These are phyloP conservation scores for Geodia barretti DNA, from an alignment of 37 sponge, comb jelly and placozoan genomes.

Conservation along the genomic window DNA sequence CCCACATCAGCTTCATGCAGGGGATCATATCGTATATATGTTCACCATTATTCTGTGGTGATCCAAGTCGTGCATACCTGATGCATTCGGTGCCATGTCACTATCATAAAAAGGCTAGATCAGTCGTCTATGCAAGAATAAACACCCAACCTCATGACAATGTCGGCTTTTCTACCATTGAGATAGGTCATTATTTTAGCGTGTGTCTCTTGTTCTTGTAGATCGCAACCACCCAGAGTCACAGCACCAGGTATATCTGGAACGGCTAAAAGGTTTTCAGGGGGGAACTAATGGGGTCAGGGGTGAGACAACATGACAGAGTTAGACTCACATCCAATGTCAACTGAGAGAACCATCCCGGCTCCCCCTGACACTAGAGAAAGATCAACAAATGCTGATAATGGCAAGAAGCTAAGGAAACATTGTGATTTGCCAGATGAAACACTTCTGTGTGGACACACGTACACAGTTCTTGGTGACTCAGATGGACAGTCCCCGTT, in stretches of 20 bases:
- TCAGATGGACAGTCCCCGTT: constrained; percentile 35
- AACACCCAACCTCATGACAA: constrained; percentile 61
- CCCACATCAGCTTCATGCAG: neutral
- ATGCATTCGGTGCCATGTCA: constrained; percentile 92
- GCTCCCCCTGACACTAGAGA: neutral
- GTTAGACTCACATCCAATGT: constrained; percentile 47
- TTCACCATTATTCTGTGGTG: constrained; percentile 79
- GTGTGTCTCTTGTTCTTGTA: constrained; percentile 21
- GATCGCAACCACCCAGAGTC: constrained; percentile 25
- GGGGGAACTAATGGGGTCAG: neutral
- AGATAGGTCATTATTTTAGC: constrained; percentile 13
- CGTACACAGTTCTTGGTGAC: constrained; percentile 25
- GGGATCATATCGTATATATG: neutral
- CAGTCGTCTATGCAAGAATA: too few relatives aligned
- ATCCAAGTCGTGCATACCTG: constrained; percentile 67
- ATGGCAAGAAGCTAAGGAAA: too few relatives aligned
- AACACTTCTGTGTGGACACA: neutral
- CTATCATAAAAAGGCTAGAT: too few relatives aligned
- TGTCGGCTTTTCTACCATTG: constrained; percentile 46
- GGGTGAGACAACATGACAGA: neutral
- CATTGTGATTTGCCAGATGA: neutral
- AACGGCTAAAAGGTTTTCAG: constrained; percentile 30
- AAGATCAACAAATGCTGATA: neutral
- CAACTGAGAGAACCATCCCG: constrained; percentile 63
- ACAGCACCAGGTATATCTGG: constrained; percentile 55